Base-by-base conservation (phyloP, 1,140 invertebrate genomes). In the Sminthurinus signatus region DNA sequence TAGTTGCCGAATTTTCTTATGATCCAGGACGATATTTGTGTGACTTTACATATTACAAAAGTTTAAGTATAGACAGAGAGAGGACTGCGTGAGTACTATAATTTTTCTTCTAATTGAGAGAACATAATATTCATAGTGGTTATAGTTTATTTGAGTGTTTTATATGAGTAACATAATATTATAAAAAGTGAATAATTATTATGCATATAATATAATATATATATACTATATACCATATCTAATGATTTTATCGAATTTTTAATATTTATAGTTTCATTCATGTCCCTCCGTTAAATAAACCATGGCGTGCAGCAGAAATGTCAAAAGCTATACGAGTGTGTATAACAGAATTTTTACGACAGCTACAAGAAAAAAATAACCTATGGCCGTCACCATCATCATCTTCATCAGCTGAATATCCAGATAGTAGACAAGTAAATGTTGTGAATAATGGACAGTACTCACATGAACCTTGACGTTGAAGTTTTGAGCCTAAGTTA, bases 61-160 rank as follows among this genome's bases (percentile, higher is more conserved):
- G 79, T 28, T 70, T 82, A 50, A 72, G 74, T 62, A 75, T 79
- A 32, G 74, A 80, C 67, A 70, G 66, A 48, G 69, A 67, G 19
- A 68, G 76, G 21, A 74, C 78, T n/a, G 78, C 79, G 2, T 82
- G 82, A 69, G 78, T 82, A n/a, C n/a, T n/a, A n/a, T n/a, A n/a
- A n/a, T n/a, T n/a, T n/a, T n/a, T n/a, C n/a, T n/a, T n/a, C n/a
- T n/a, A n/a, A n/a, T n/a, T n/a, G n/a, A n/a, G n/a, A n/a, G n/a
- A n/a, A n/a, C n/a, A n/a, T n/a, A n/a, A n/a, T n/a, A n/a, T n/a
- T n/a, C n/a, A n/a, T n/a, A n/a, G n/a, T n/a, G n/a, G n/a, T n/a
- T n/a, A n/a, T n/a, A n/a, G n/a, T n/a, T n/a, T n/a, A n/a, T n/a
- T n/a, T n/a, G n/a, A n/a, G n/a, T n/a, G n/a, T n/a, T n/a, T n/a